These are phyloP conservation scores for Thalassarche chlororhynchos DNA, from an alignment of 2,113 vertebrate genomes.

Conservation along the genomic window DNA sequence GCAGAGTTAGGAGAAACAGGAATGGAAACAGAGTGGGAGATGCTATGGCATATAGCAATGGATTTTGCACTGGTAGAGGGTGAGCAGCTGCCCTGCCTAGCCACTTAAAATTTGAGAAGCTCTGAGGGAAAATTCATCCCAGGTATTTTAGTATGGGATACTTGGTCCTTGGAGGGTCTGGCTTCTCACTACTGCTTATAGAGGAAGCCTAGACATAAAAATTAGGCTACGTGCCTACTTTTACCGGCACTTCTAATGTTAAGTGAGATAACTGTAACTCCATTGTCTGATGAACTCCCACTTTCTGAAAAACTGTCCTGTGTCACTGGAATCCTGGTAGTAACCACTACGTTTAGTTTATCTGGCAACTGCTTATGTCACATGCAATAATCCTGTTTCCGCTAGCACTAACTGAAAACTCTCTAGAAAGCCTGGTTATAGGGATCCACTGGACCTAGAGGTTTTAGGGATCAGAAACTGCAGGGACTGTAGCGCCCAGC, in stretches of 20 bases:
- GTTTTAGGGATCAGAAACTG: not conserved
- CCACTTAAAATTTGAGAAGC: not conserved
- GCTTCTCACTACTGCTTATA: not conserved
- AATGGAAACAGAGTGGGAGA: not conserved
- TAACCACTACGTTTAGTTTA: not conserved
- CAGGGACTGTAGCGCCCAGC: not conserved
- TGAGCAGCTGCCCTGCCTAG: not conserved
- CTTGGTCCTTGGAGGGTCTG: not conserved
- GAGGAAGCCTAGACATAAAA: not conserved
- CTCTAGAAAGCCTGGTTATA: not conserved
- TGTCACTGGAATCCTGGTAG: not conserved
- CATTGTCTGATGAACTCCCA: not conserved
- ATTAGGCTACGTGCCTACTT: not conserved
- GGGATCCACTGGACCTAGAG: not conserved
- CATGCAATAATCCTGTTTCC: not conserved
- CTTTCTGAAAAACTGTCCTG: not conserved
- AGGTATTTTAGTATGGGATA: not conserved
- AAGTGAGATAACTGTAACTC: not conserved
- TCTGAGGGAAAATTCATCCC: not conserved
- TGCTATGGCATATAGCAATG: too few species aligned
- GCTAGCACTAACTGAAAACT: not conserved
- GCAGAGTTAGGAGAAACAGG: not conserved
- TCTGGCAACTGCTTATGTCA: not conserved
- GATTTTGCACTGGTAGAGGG: not conserved
- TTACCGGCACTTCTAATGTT: not conserved